Base-by-base conservation (phyloP, 2,888 invertebrate species). In the Linnaemya tessellans region DNA sequence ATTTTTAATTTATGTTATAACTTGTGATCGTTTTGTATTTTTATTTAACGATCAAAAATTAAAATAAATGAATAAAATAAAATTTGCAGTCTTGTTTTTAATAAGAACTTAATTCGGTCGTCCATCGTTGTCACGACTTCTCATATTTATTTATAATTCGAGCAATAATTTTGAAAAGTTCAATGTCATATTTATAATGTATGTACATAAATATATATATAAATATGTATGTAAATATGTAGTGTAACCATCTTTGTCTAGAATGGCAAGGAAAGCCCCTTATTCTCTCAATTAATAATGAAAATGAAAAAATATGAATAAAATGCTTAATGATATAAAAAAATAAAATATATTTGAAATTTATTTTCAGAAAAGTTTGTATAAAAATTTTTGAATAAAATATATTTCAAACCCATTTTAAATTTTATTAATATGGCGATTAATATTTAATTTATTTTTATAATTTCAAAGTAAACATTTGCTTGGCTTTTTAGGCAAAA, bases 121-220 rank as follows among this genome's bases (percentile, higher is more conserved):
- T 43, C n/a, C 43, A 70, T 5, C 25, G 51, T 35, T 41, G 15
- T 56, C 30, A 58, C 43, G 13, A 41, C 30, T 30, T 46, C 13
- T 68, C 20, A 15, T 49, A 30, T 67, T 49, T 30, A 54, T 54
- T 62, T 51, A 71, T 60, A 46, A 15, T 43, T 20, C 9, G 8
- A 20, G 18, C 30, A 54, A 54, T 65, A 20, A 65, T 65, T 65
- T 41, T 41, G 43, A 65, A 65, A 67, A 77, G 65, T 77, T 77
- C 65, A 77, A 56, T 77, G 56, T 25, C 46, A 56, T 46, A 0
- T 65, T 54, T 54, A 43, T 73, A 3, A 30, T 20, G 49, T 49
- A 0, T 51, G 20, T n/a, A n/a, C n/a, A n/a, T n/a, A n/a, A n/a
- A n/a, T n/a, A n/a, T n/a, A n/a, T n/a, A n/a, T 30, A 18, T n/a